phyloP scores from a whole-genome alignment of 2,888 invertebrate genomes.

The Myopa tessellatipennis region DNA sequence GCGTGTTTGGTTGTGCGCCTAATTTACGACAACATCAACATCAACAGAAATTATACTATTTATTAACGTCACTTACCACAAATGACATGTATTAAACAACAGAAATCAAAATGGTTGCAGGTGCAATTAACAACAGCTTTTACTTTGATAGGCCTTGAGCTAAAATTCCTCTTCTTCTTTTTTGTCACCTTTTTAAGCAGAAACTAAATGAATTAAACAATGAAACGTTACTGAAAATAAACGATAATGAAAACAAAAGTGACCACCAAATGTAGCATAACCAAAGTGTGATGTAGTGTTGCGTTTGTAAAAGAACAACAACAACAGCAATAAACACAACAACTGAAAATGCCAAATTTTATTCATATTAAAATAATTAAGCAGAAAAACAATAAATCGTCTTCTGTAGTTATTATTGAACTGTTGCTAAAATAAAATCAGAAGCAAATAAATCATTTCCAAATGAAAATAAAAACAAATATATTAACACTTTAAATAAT shows the following conservation, averaged over 20 bases:
- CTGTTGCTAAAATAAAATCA: conserved; percentile 21
- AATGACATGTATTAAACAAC: conserved; percentile 10
- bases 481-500: neutral
- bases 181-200: neutral
- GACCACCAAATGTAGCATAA: too few relatives aligned
- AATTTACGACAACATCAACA: conserved; percentile 7
- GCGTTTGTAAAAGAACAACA: conserved; percentile 9
- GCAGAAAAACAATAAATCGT: neutral
- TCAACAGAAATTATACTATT: conserved; percentile 11
- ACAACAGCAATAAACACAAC: neutral
- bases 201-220: neutral
- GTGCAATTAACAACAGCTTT: neutral
- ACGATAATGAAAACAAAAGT: conserved; percentile 13
- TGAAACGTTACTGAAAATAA: conserved; percentile 1
- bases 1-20: conserved; percentile 42
- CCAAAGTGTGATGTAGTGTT: neutral
- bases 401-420: neutral
- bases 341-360: conserved; percentile 30
- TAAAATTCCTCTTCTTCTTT: too few relatives aligned
- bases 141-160: neutral
- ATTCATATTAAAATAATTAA: neutral
- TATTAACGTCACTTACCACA: neutral
- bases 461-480: neutral
- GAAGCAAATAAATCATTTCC: neutral
- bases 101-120: conserved; percentile 15